phyloP scores from a whole-genome alignment of 2,113 vertebrate species.

The Mohoua ochrocephala region DNA sequence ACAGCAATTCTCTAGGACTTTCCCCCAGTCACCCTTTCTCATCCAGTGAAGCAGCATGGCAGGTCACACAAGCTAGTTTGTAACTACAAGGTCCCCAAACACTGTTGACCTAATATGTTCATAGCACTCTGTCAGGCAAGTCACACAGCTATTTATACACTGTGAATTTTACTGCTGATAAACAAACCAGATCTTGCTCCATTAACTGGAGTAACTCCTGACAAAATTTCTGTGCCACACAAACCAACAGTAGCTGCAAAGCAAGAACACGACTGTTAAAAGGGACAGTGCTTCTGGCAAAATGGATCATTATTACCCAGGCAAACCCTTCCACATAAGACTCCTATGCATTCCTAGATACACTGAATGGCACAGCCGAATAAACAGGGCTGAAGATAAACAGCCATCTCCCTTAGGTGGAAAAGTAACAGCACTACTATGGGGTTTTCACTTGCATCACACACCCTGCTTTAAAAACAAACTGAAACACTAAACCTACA shows the following conservation, averaged over 20 bases:
- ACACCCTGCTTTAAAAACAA: not conserved
- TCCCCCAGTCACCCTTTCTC: not conserved
- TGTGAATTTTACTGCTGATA: not conserved
- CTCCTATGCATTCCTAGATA: not conserved
- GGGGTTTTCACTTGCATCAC: not conserved
- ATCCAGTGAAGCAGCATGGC: rapidly evolving
- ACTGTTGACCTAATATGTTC: rapidly evolving
- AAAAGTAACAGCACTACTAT: rapidly evolving
- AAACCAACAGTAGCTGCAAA: not conserved
- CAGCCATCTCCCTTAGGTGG: rapidly evolving
- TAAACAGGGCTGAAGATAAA: not conserved
- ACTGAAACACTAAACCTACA: rapidly evolving
- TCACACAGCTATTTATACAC: not conserved
- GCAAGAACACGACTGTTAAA: not conserved
- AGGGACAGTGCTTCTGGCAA: not conserved
- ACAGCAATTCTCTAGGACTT: not conserved
- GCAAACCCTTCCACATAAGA: rapidly evolving
- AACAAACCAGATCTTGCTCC: not conserved
- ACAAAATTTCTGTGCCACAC: not conserved
- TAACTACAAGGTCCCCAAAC: not conserved
- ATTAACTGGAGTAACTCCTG: not conserved
- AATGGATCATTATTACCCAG: rapidly evolving
- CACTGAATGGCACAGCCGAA: not conserved
- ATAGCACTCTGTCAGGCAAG: not conserved
- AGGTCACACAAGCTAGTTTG: not conserved